These are phyloP conservation scores for Margaritifera margaritifera DNA, from an alignment of 2,888 invertebrate genomes.

Conservation along the genomic window DNA sequence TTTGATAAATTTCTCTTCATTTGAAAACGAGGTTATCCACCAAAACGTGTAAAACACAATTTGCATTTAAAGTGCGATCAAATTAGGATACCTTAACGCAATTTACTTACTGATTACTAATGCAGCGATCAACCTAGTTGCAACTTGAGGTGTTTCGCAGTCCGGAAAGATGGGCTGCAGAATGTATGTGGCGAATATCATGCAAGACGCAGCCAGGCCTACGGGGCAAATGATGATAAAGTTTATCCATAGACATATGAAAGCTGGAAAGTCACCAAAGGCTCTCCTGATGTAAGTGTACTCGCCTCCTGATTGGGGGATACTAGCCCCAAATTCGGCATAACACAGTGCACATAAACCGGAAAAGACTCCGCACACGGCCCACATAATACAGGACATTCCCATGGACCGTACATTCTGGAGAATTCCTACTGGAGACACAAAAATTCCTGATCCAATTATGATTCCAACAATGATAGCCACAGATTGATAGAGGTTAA, in stretches of 20 bases:
- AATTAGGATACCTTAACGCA: background rate
- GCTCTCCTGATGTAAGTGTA: constrained; percentile 75
- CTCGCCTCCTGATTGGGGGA: constrained; percentile 78
- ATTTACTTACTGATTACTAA: constrained; percentile 61
- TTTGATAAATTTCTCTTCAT: too few relatives aligned
- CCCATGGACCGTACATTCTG: constrained; percentile 82
- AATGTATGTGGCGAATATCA: constrained; percentile 69
- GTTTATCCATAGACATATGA: constrained; percentile 69
- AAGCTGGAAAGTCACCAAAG: constrained; percentile 69
- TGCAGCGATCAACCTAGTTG: constrained; percentile 60
- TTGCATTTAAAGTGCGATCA: too few relatives aligned
- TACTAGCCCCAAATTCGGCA: constrained; percentile 91
- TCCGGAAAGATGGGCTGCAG: constrained; percentile 64
- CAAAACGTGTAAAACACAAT: too few relatives aligned
- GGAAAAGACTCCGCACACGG: constrained; percentile 85
- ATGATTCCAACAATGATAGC: constrained; percentile 81
- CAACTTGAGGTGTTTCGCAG: constrained; percentile 61
- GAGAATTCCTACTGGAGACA: constrained; percentile 93
- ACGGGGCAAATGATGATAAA: constrained; percentile 68
- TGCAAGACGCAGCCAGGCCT: constrained; percentile 66
- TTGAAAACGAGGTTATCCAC: too few relatives aligned
- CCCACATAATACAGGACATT: constrained; percentile 90
- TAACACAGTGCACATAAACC: constrained; percentile 89
- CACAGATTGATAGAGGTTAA: constrained; percentile 59
- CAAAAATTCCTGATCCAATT: constrained; percentile 95